Evolutionary conservation across 2,888 invertebrate genomes (phyloP), one percentile per base, ranked within the genome.

Genomic region (Tricholauxania praeusta): DNA sequence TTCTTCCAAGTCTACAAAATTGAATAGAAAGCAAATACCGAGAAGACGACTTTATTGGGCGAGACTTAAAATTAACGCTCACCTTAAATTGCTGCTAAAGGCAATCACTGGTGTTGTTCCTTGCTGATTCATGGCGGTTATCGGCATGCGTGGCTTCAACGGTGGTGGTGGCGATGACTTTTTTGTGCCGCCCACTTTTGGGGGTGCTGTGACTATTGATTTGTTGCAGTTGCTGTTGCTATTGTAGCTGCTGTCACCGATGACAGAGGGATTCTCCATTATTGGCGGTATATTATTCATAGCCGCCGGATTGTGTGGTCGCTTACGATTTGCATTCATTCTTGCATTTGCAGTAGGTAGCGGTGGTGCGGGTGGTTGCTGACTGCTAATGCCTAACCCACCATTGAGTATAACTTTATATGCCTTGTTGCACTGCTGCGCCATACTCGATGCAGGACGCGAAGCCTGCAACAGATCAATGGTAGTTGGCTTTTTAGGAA

Each of bases 401-500:
- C 84, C 84, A 76, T 85, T 86, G 15, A 84, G 78, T 17, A 85
- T 77, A 5, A 82, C 79, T 75, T 83, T 83, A 78, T 82, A 82
- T 53, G 81, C 79, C 68, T 82, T 80, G 72, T 79, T 81, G 65
- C 81, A 77, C 49, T 80, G 79, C 52, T 82, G 80, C 8, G 80
- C 80, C 71, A 83, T 76, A 70, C 82, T 80, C 14, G 81, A 81
- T 7, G 79, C 76, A n/a, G 82, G 82, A 52, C 83, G 73, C 10
- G 78, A 74, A 32, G 82, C 81, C 77, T 86, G 87, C 70, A 85
- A 77, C 76, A 85, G 74, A 49, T 83, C 83, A 65, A 80, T 79
- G 70, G 80, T 81, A 19, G 82, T 79, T 39, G 87, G 87, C 76
- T 88, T 88, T 72, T 85, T 86, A 71, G 87, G 83, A 74, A 86